Conservation (phyloP, 2,113 vertebrate genomes). For the Callipepla californica region DNA sequence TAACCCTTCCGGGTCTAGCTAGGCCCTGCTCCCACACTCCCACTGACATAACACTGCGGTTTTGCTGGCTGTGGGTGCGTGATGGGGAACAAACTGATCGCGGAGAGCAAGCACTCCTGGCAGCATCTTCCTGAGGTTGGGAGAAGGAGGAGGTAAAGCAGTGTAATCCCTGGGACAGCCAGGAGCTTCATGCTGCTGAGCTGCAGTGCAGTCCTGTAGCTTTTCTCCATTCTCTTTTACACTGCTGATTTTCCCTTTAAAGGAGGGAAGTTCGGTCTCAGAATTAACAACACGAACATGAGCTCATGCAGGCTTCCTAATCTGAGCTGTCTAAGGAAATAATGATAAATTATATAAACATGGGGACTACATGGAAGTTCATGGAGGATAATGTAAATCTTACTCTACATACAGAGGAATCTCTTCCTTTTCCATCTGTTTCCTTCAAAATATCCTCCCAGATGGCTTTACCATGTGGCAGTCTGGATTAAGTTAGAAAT, state of each 20-base stretch:
- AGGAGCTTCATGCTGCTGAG: background rate
- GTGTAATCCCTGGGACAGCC: background rate
- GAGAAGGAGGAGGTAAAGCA: background rate
- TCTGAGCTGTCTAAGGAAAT: constrained; percentile 79
- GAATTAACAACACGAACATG: constrained; percentile 67
- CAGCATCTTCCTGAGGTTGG: background rate
- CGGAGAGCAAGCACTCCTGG: background rate
- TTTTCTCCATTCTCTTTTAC: constrained; percentile 32
- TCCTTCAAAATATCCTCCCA: constrained; percentile 81
- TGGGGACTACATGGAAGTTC: constrained; percentile 79
- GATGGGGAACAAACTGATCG: background rate
- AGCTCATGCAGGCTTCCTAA: constrained; percentile 79
- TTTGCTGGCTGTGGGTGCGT: background rate
- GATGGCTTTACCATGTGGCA: constrained; percentile 80
- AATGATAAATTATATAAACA: constrained; percentile 84
- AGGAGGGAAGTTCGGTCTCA: constrained; percentile 60
- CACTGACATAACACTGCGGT: background rate
- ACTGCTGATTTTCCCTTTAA: constrained; percentile 69
- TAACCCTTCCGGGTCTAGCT: background rate
- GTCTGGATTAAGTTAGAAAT: constrained; percentile 77
- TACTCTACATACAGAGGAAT: constrained; percentile 78
- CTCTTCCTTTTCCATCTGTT: constrained; percentile 83
- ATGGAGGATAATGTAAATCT: constrained; percentile 85
- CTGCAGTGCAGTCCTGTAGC: background rate
- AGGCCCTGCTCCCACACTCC: rapidly evolving